Evolutionary conservation across 2,113 vertebrate genomes (phyloP), one percentile per base, ranked within the genome.

Genomic region (Tragelaphus imberbis): DNA sequence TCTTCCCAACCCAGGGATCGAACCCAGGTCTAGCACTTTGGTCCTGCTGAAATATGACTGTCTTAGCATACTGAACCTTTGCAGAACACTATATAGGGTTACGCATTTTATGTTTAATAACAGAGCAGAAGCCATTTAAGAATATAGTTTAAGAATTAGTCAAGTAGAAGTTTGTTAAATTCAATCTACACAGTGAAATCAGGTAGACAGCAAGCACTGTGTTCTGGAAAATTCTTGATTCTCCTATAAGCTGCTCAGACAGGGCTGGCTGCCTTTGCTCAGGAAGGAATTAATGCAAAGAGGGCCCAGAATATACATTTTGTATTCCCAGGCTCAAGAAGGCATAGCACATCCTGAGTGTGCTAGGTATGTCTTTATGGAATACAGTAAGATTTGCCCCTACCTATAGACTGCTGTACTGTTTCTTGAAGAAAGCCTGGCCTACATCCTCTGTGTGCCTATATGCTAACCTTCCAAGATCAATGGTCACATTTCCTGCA

Each of bases 371-470:
- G 17, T 77, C 2, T 8, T 56, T 55, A 36, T 4, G 30, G 5
- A 61, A n/a, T 7, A 25, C 3, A 6, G 44, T 61, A 14, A 40
- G 36, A 30, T 13, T 61, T 40, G 44, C 25, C 14, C 30, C 6
- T 23, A 12, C 17, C 82, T 36, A 11, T 8, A 59, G 53, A 33
- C n/a, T 33, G 23, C 9, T 56, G 2, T 5, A 47, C 40, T 40
- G 40, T 1, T 53, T 93, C 40, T 92, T 75, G 3, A 33, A 19
- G 21, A 51, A 4, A 86, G 6, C 10, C 30, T 63, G 28, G 4
- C 4, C 1, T 53, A 2, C 15, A 3, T 27, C 10, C 3, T 56
- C 12, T 21, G 16, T 7, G 0, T 19, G 21, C 19, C 10, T 2
- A 27, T 21, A 30, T 0, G 49, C 3, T 36, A 23, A 44, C 51